Evolutionary conservation across 2,888 invertebrate genomes (phyloP), one percentile per base, ranked within the genome.

Genomic region (Agonopterix heracliana): DNA sequence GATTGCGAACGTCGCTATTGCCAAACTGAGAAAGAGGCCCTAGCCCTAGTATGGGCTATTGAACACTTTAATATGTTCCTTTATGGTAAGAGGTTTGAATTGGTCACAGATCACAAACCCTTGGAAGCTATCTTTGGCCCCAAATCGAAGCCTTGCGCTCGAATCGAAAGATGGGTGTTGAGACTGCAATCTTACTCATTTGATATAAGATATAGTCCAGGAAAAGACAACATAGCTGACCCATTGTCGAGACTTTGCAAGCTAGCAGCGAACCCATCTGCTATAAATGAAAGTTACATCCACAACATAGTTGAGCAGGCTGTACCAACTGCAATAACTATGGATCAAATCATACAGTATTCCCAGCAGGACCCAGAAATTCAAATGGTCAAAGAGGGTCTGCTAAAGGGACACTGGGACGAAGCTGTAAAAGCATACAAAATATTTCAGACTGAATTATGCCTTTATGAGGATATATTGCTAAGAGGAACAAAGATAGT

Each of bases 1-100:
- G 45, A 51, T 26, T 51, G 49, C 11, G 53, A 53, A 43, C 17
- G 47, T 3, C 9, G 44, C 17, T 53, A 53, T 17, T 35, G 53
- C 35, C 50, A 53, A 45, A 53, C 53, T 1, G 53, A 53, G 34
- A 50, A 49, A 17, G 49, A 49, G 44, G 53, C 54, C 1, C 36
- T 54, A 4, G 51, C 54, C 9, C n/a, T 54, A 7, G 54, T 54
- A 1, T 54, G 51, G 54, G 49, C 45, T 2, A 38, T 54, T 3
- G 52, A 54, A 41, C 52, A 54, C 41, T 54, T 54, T 44, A 5
- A 40, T 12, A 38, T 43, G n/a, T 51, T 40, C 34, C 34, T 48
- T 2, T 51, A 12, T 44, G 51, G 51, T 1, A 52, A 48, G 9
- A 13, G 46, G 35, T 54, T 54, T 46, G 67, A 64, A 1, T 8